Evolutionary conservation across 2,113 vertebrate species (phyloP), one percentile per base, ranked within the genome.

Genomic region (Saguinus imperator): DNA sequence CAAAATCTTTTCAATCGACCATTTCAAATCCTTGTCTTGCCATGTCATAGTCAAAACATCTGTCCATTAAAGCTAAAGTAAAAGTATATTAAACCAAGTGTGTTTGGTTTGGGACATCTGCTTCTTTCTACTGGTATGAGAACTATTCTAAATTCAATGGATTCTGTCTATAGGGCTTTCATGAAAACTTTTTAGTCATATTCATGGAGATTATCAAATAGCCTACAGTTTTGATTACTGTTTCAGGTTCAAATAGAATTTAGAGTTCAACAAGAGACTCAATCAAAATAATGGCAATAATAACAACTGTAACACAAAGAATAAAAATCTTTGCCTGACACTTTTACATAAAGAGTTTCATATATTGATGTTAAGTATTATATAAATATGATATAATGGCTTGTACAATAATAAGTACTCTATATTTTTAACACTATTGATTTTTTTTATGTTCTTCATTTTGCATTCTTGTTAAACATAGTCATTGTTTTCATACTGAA

Each of bases 31-130:
- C 96, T 98, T 97, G 95, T 98, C 98, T 98, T 98, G 95, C 98
- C 97, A 98, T 98, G 98, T 98, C 98, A 96, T 98, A 98, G 98
- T 97, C 97, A 98, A 98, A 98, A 98, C 98, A 98, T 98, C 98
- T 99, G 98, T 98, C 98, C 92, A 93, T 97, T 98, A 97, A 97
- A 97, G 96, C 95, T 95, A 96, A 96, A 40, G 55, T 3, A 8
- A 97, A 97, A 98, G 96, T 97, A 77, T 35, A 55, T 97, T 98
- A 90, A 97, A 92, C 66, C 89, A 68, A 89, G 79, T 88, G 27
- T 48, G 52, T 96, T 98, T 93, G 77, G 64, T 94, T 96, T 94
- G 92, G 94, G 96, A 96, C 96, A 98, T 48, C 96, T 97, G 92
- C 92, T 97, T 98, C 96, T 92, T 94, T 98, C 92, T 96, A 77